Evolutionary conservation across 1,140 invertebrate species (phyloP), one percentile per base, ranked within the genome.

Genomic region (Globodera ellingtonae): DNA sequence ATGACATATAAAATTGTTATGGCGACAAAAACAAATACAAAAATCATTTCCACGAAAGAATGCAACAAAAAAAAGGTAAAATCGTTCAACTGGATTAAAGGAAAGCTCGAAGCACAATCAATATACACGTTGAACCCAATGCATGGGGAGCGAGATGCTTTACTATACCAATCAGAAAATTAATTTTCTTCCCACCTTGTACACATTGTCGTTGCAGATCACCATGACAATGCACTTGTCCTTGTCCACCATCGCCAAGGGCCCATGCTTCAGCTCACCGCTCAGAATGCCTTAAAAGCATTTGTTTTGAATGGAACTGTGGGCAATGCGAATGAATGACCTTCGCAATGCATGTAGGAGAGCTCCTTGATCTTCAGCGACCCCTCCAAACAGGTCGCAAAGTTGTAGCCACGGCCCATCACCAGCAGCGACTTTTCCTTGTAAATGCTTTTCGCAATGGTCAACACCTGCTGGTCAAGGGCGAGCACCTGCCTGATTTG

Each of bases 331-430:
- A 44, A 8, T 52, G 3, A 35, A 35, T 35, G 21, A 21, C 97
- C 98, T 90, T 99, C 98, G 84, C 96, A 98, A 91, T 99, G 98
- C 95, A 99, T 99, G 90, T 99, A 99, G 0, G 98, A 98, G 88
- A 99, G 92, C 90, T 99, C 98, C 47, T 87, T 83, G 81, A 92
- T 91, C 91, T 95, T 94, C 90, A 99, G 91, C 18, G 98, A 97
- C 75, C 97, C 98, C 92, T 99, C 98, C 82, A 99, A 91, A 89
- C 97, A 99, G 15, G 98, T 99, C 6, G 98, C 95, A 89, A 95
- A 99, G 90, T 99, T 99, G 90, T 95, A 99, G 73, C 98, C 98
- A 84, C 98, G 92, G 83, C 97, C 98, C 96, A 99, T 99, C 74
- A 99, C 95, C 4, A 99, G 90, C 46, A 99, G 91, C 2, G 95